Evolutionary conservation across 2,797 vertebrate genomes (phyloP), one percentile per base, ranked within the genome.

Genomic region (Pseudotriccus pelzelni): DNA sequence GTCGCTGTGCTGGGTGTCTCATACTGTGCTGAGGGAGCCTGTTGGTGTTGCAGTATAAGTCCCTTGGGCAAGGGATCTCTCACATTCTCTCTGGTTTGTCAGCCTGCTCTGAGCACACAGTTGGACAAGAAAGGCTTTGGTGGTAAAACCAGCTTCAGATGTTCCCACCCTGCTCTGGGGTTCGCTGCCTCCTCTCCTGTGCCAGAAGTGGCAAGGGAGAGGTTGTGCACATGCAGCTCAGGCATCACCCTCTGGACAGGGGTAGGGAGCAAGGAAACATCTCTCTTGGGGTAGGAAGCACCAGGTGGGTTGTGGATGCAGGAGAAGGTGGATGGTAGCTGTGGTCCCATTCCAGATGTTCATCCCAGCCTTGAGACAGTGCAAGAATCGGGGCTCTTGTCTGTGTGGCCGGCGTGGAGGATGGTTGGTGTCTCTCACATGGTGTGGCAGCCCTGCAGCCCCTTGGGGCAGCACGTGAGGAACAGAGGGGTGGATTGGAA

Each of bases 391-490:
- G 50, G 59, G 63, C n/a, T 72, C 14, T 49, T 50, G 68, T 47
- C 30, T 37, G 36, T 39, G 34, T 70, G 64, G 20, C 16, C 0
- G 0, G 8, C 0, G 0, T 43, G 19, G n/a, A 58, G 67, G 16
- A 21, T 23, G 28, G 5, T 22, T 30, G 49, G 13, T 58, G 52
- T 59, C 32, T 55, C 59, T 81, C 55, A 36, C 20, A 28, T 79
- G 50, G 10, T 62, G 10, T 80, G 52, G 70, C 50, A 67, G 68
- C 39, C 12, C 36, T 73, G 70, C 34, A 39, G 0, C 47, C 32
- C 18, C 39, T 36, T 78, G 53, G n/a, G 58, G 41, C 60, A 76
- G 78, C 60, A 24, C 16, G 2, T 36, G 63, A 76, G 41, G 52
- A 56, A 9, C 0, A 52, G 47, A 79, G 67, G 59, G 62, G 56